Evolutionary conservation across 2,888 invertebrate species (phyloP).

Genomic region (Polyommatus iphigenia): DNA sequence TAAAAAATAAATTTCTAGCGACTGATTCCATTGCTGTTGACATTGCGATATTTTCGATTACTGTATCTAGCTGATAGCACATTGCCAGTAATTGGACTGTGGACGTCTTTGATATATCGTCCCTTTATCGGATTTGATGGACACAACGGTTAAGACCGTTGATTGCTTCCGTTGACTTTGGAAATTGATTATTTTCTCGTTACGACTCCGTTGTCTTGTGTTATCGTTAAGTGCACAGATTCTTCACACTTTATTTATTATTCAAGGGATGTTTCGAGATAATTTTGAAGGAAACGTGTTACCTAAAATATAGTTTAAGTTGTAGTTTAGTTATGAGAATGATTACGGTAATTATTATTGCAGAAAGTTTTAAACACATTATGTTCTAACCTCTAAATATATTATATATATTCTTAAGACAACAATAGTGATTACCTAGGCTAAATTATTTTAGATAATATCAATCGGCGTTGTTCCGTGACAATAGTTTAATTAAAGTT

Average conservation of each 20-base stretch:
- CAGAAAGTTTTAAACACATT: too few species aligned
- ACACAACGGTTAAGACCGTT: slow-evolving; percentile 76
- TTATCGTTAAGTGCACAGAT: slow-evolving; percentile 49
- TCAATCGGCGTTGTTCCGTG: too few species aligned
- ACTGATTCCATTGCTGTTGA: slow-evolving; percentile 51
- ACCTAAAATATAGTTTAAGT: too few species aligned
- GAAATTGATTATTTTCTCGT: slow-evolving; percentile 79
- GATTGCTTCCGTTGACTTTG: slow-evolving; percentile 78
- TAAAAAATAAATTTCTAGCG: slow-evolving; percentile 35
- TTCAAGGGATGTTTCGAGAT: neutral
- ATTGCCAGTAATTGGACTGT: slow-evolving; percentile 75
- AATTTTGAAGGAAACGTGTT: neutral
- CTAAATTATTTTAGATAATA: neutral
- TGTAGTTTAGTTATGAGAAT: too few species aligned
- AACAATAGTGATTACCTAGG: neutral
- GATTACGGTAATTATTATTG: too few species aligned
- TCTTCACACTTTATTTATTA: neutral
- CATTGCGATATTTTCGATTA: slow-evolving; percentile 63
- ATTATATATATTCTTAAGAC: neutral
- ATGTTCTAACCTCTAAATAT: neutral
- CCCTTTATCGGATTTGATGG: slow-evolving; percentile 77
- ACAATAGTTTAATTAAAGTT: too few species aligned
- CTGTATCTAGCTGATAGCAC: slow-evolving; percentile 71
- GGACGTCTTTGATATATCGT: slow-evolving; percentile 80
- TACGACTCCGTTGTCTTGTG: slow-evolving; percentile 52